These are phyloP conservation scores for Molothrus ater DNA, from an alignment of 2,797 vertebrate genomes.

Conservation along the genomic window DNA sequence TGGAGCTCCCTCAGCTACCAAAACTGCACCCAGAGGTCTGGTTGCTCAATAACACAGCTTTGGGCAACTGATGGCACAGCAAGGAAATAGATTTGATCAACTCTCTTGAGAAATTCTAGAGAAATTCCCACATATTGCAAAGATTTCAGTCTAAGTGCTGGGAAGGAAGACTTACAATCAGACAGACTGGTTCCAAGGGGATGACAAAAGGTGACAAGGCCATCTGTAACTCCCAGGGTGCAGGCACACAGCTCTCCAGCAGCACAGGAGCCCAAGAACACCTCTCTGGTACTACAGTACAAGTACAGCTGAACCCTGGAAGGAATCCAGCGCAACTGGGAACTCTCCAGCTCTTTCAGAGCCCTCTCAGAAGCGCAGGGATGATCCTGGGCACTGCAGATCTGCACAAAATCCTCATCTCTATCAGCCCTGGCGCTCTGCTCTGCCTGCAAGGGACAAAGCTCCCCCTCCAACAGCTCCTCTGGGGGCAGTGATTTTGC, in stretches of 20 bases:
- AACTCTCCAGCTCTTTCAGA: not conserved
- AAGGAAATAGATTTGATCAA: not conserved
- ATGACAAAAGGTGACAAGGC: not conserved
- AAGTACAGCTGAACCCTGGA: accelerated
- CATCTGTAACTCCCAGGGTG: not conserved
- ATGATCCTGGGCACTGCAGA: not conserved
- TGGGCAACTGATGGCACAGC: not conserved
- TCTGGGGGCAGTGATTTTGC: not conserved
- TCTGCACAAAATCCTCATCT: not conserved
- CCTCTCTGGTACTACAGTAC: not conserved
- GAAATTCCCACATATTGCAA: not conserved
- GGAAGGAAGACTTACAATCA: not conserved
- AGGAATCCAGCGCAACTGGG: not conserved
- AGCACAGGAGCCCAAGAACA: not conserved
- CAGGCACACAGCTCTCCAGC: not conserved
- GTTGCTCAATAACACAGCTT: not conserved
- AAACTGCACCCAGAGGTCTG: not conserved
- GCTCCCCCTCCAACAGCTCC: not conserved
- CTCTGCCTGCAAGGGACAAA: not conserved
- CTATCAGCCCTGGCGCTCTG: not conserved
- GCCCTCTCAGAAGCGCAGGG: not conserved
- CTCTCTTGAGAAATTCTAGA: not conserved
- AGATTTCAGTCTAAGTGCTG: not conserved
- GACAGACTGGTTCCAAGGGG: not conserved
- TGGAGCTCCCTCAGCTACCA: not conserved